Evolutionary conservation across 2,797 vertebrate genomes (phyloP).

Genomic region (Spatula clypeata): DNA sequence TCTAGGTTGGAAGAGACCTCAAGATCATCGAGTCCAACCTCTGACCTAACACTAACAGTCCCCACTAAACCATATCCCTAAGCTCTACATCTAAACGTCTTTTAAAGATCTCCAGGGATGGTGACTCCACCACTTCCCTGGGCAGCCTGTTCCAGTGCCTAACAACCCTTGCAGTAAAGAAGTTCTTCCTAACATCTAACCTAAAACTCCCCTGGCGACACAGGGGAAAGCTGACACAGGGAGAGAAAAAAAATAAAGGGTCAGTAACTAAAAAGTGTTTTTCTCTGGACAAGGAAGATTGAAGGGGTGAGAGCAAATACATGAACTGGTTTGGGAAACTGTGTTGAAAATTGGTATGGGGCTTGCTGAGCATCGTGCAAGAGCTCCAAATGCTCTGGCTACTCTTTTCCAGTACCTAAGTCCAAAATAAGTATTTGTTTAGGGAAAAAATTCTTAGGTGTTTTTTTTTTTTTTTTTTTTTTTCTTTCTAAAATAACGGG

Average conservation of each 20-base stretch:
- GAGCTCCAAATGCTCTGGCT: not conserved
- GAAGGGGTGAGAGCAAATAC: not conserved
- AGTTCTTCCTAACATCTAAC: too few relatives aligned
- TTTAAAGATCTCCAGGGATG: too few relatives aligned
- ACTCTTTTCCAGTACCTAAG: not conserved
- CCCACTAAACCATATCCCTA: too few relatives aligned
- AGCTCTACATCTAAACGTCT: too few relatives aligned
- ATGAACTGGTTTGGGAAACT: not conserved
- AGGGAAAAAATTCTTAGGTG: not conserved
- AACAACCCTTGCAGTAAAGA: too few relatives aligned
- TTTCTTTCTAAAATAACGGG: not conserved
- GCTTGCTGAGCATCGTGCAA: not conserved
- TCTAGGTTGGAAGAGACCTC: too few relatives aligned
- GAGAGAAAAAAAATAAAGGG: not conserved
- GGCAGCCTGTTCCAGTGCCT: too few relatives aligned
- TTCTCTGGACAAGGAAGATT: not conserved
- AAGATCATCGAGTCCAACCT: too few relatives aligned
- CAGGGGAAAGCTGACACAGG: not conserved
- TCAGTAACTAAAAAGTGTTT: not conserved
- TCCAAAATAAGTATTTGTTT: not conserved
- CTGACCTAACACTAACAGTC: too few relatives aligned
- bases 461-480: rapidly evolving
- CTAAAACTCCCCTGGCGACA: too few relatives aligned
- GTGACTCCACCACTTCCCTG: too few relatives aligned
- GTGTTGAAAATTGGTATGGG: not conserved